Evolutionary conservation across 2,888 invertebrate genomes (phyloP), one percentile per base, ranked within the genome.

Genomic region (Pammene fasciana): DNA sequence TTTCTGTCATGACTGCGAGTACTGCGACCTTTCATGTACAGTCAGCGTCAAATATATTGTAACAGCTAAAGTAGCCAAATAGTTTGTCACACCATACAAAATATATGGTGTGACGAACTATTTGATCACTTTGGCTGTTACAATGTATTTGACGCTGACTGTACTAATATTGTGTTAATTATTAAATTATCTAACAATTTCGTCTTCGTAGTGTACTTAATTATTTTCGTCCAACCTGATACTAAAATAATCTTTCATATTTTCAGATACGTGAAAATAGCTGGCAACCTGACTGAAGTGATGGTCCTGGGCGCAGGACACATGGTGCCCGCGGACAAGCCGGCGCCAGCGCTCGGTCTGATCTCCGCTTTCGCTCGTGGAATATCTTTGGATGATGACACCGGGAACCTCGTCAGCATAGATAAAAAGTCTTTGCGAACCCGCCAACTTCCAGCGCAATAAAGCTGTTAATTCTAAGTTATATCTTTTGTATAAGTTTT

Each of bases 301-400:
- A 87, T 95, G 83, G 87, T 95, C 10, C 87, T 94, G 18, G 94
- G 94, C 56, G 94, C 95, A 0, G 95, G 95, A 0, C 95, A 95
- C 80, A 94, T 95, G 94, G 94, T 95, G 5, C 95, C 95, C 0
- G 87, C 93, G 0, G 95, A 95, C 82, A 93, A 94, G 78, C 95
- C 95, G 0, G 88, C 93, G 1, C 93, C 93, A 56, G 87, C 94
- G 0, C 88, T 94, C 0, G 94, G 94, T 26, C 89, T 95, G 72
- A 94, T 95, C 74, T 93, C 93, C 41, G 93, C 94, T 72, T 95
- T 95, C 81, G 90, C 94, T 41, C 86, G 91, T n/a, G 88, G 87
- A 11, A 73, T 89, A 5, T 66, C 86, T 0, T 79, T 92, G 1
- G 79, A 85, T 0, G 71, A 83, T 11, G 92, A 92, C 73, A 92